These are phyloP conservation scores for Calephelis virginiensis DNA, from an alignment of 1,140 invertebrate genomes.

Conservation along the genomic window DNA sequence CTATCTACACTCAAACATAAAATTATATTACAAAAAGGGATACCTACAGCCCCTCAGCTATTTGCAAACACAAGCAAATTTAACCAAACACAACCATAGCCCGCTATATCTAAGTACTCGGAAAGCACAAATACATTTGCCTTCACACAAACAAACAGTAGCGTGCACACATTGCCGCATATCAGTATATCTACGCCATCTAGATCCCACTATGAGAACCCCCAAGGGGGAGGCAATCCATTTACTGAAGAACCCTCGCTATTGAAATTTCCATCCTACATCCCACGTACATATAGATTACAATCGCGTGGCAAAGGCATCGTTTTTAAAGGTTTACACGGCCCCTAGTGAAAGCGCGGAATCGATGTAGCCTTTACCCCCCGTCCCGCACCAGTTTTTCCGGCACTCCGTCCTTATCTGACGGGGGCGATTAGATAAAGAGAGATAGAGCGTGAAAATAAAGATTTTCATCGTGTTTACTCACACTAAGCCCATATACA, in stretches of 20 bases:
- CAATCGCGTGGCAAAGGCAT: slow-evolving; percentile 65
- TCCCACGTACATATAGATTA: slow-evolving; percentile 63
- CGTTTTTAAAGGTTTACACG: slow-evolving; percentile 78
- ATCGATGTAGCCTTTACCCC: slow-evolving; percentile 78
- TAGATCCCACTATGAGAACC: slow-evolving; percentile 76
- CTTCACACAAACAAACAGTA: slow-evolving; percentile 47
- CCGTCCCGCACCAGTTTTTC: slow-evolving; percentile 75
- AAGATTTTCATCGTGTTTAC: slow-evolving; percentile 79
- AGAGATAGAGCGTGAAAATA: slow-evolving; percentile 79
- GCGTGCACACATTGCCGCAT: slow-evolving; percentile 57
- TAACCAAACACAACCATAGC: slow-evolving; percentile 66
- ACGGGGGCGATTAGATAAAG: slow-evolving; percentile 76
- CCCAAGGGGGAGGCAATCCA: slow-evolving; percentile 77
- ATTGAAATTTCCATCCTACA: slow-evolving; percentile 60
- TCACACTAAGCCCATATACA: slow-evolving; percentile 63
- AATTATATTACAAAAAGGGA: slow-evolving; percentile 77
- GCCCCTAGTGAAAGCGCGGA: slow-evolving; percentile 77
- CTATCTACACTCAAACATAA: slow-evolving; percentile 74
- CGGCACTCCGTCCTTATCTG: slow-evolving; percentile 76
- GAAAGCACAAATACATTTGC: slow-evolving; percentile 56
- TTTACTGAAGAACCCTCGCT: slow-evolving; percentile 57
- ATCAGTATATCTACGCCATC: slow-evolving; percentile 77
- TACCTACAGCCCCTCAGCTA: slow-evolving; percentile 73
- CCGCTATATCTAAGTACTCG: slow-evolving; percentile 51
- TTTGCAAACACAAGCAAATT: slow-evolving; percentile 74